phyloP scores from a whole-genome alignment of 2,797 vertebrate species.

The Malurus splendens region DNA sequence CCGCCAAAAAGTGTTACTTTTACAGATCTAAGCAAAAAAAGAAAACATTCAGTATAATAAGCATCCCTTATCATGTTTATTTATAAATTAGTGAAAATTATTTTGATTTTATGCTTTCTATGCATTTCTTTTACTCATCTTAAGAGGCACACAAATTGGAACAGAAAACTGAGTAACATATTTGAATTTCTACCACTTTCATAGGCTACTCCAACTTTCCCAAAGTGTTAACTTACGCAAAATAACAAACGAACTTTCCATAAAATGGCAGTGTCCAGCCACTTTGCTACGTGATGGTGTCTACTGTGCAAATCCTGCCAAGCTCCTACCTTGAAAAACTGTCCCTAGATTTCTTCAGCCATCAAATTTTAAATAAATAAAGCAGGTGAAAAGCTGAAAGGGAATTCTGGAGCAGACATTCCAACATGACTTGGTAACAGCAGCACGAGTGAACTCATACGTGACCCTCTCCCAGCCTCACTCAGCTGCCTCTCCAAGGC shows the following conservation, averaged over 20 bases:
- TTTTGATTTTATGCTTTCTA: neutral
- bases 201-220: neutral
- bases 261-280: neutral
- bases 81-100: neutral
- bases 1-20: neutral
- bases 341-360: neutral
- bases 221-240: neutral
- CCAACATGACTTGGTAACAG: neutral
- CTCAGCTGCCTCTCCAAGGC: neutral
- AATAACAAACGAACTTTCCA: neutral
- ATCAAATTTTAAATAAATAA: neutral
- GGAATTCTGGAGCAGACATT: neutral
- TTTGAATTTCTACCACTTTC: neutral
- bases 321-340: neutral
- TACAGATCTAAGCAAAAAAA: neutral
- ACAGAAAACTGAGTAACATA: neutral
- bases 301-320: neutral
- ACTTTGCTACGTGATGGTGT: neutral
- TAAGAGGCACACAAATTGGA: neutral
- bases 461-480: neutral
- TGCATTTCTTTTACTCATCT: neutral
- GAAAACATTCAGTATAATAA: neutral
- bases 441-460: accelerated
- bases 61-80: neutral
- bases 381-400: neutral